Base-by-base conservation (phyloP, 2,888 invertebrate genomes). In the Ormyrus pomaceus region DNA sequence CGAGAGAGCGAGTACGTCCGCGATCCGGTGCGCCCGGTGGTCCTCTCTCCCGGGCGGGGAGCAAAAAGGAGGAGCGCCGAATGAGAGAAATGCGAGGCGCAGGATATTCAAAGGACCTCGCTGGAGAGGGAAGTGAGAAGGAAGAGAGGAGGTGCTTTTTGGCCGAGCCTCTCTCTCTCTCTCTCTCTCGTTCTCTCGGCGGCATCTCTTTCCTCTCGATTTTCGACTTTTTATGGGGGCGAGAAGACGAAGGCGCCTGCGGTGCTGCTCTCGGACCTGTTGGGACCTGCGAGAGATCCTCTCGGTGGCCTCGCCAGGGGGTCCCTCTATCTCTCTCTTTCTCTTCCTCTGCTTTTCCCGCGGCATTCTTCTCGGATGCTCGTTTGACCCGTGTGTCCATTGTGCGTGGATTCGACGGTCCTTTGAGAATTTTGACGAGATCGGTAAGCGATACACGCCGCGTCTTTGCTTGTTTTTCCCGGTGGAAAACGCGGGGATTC, bases 351-450 rank as follows among this genome's bases (percentile, higher is more conserved):
- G 64, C 61, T 66, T 76, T 74, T 80, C 82, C 75, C 83, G 80
- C 83, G 82, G 34, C 84, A 80, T 80, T 81, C 78, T 83, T 82
- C 84, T 83, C 84, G 80, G 84, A 85, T 85, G 86, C 86, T 85
- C 84, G 34, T 34, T 34, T 34, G 34, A 34, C 34, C 34, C 34
- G 34, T 4, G 34, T 4, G 34, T 34, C 34, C 88, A 88, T 89
- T 89, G 88, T 88, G 88, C 86, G 86, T 87, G 87, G 88, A 84
- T 89, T 34, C 34, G 34, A 4, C 4, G 34, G 34, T 34, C 34
- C 4, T 34, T 34, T 34, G 34, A 34, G 34, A 4, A 4, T 34
- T 34, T 34, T 34, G 34, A 34, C 34, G 34, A 34, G 34, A 34
- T 34, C 34, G 34, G 34, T 34, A 34, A 34, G 34, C 34, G 34